These are phyloP conservation scores for Ptilonorhynchus violaceus DNA, from an alignment of 2,113 vertebrate genomes.

Conservation along the genomic window DNA sequence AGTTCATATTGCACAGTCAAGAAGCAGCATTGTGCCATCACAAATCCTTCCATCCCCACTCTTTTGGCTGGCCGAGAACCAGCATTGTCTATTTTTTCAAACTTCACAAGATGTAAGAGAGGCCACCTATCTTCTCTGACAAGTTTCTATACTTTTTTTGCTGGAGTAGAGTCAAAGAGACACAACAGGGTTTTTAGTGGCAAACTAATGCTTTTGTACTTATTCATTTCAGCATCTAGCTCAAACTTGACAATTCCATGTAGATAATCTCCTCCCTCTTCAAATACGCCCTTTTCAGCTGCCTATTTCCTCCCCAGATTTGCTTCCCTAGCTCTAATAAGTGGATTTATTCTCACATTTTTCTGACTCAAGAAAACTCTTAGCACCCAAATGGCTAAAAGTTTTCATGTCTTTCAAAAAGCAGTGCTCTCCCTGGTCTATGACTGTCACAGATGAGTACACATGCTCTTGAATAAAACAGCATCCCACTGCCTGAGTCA, in stretches of 20 bases:
- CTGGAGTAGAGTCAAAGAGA: background rate
- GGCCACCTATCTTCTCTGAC: background rate
- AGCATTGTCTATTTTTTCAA: background rate
- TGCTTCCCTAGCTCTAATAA: background rate
- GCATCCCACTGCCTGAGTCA: background rate
- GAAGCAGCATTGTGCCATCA: background rate
- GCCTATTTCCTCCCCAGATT: background rate
- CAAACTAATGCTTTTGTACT: background rate
- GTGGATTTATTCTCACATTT: background rate
- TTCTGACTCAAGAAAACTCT: background rate
- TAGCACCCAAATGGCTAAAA: background rate
- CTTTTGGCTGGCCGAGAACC: background rate
- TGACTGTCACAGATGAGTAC: background rate
- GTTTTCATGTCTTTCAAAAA: background rate
- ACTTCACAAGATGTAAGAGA: background rate
- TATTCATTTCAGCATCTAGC: background rate
- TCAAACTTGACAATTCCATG: background rate
- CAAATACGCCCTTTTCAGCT: background rate
- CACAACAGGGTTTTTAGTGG: background rate
- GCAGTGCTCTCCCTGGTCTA: background rate
- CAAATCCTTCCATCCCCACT: background rate
- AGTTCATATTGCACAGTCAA: background rate
- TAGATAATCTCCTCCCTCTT: background rate
- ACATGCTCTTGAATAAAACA: background rate
- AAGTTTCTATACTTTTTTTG: background rate